Percentiles rank a stretch among this genome's conserved stretches.
phyloP scores from a whole-genome alignment of 37 sponge, comb jelly and placozoan genomes.

The Mnemiopsis leidyi region DNA sequence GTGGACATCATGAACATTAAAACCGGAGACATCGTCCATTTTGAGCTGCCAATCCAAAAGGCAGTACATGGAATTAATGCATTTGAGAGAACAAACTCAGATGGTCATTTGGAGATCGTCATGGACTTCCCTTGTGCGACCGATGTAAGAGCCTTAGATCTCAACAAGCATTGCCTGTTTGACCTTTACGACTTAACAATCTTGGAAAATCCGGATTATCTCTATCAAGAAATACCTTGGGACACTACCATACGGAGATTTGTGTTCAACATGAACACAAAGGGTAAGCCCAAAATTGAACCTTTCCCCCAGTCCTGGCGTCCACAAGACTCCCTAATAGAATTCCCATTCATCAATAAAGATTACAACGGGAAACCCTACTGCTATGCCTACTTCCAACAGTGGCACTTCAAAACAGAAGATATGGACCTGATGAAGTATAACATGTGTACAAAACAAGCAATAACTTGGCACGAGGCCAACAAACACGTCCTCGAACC shows the following conservation, averaged over 20 bases:
- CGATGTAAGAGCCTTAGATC: background rate
- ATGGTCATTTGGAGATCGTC: constrained; percentile 28
- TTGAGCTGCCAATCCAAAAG: background rate
- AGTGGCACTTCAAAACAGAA: constrained; percentile 36
- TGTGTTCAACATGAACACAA: constrained; percentile 12
- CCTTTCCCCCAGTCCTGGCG: constrained; percentile 1
- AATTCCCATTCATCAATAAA: constrained; percentile 20
- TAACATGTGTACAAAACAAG: background rate
- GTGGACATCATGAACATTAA: constrained; percentile 28
- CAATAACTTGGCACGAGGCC: background rate
- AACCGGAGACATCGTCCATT: background rate
- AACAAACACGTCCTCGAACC: constrained; percentile 44
- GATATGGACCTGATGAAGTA: constrained; percentile 49
- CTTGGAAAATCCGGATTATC: background rate
- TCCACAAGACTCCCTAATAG: background rate
- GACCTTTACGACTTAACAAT: background rate
- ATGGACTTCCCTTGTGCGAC: background rate
- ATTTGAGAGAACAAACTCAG: constrained; percentile 14
- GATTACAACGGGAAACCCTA: background rate
- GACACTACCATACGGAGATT: constrained; percentile 16
- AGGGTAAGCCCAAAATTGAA: background rate
- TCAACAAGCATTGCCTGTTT: background rate
- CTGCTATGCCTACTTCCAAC: constrained; percentile 30
- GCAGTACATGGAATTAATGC: constrained; percentile 25
- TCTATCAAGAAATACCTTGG: constrained; percentile 1